Conservation (phyloP, 2,113 vertebrate genomes). For the Platanista minor region DNA sequence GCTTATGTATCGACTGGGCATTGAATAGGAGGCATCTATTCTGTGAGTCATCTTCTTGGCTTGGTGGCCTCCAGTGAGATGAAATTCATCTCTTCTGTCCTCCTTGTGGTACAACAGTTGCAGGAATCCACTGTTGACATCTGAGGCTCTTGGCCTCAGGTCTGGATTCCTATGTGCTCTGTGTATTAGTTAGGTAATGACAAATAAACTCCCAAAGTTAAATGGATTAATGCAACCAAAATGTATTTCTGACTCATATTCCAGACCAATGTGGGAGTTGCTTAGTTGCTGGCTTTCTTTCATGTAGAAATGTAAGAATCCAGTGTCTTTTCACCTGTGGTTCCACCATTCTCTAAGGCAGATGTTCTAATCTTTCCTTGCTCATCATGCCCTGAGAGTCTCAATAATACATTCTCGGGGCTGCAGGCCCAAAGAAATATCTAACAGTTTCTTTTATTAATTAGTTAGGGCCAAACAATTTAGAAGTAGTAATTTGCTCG, state of each 20-base stretch:
- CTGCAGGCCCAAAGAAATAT: neutral
- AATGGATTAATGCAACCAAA: neutral
- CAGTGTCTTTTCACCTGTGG: neutral
- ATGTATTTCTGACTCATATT: neutral
- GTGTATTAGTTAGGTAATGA: neutral
- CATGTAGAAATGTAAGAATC: neutral
- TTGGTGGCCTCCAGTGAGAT: neutral
- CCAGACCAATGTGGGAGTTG: neutral
- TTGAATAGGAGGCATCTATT: neutral
- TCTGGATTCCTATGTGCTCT: neutral
- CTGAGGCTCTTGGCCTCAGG: neutral
- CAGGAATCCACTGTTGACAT: neutral
- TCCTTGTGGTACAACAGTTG: neutral
- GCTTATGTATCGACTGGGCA: neutral
- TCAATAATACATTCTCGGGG: neutral
- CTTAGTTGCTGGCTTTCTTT: neutral
- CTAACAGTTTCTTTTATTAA: neutral
- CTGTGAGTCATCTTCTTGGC: neutral
- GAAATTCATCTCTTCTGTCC: neutral
- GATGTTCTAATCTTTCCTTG: neutral
- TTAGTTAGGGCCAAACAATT: neutral
- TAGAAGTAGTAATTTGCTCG: neutral
- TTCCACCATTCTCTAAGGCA: neutral
- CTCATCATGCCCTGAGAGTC: neutral
- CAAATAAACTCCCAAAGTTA: neutral